These are phyloP conservation scores for Contarinia nasturtii DNA, from an alignment of 1,140 invertebrate species.

Conservation along the genomic window DNA sequence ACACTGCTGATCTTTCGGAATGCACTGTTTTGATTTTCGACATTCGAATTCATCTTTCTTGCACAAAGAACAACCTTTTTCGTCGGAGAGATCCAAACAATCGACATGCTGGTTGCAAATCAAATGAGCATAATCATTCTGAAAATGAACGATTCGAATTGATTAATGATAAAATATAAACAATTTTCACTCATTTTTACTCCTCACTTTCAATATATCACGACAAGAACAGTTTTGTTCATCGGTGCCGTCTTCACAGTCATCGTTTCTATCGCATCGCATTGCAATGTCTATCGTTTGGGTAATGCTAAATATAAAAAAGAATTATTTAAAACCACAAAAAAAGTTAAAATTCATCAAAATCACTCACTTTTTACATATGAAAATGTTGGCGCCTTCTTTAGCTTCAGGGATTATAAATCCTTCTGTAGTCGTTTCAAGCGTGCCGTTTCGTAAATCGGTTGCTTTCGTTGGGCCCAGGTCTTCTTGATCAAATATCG, in stretches of 20 bases:
- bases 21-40: conserved; percentile 28
- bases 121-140: too few species aligned
- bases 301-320: conserved; percentile 29
- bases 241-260: conserved; percentile 69
- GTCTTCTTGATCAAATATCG: too few species aligned
- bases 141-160: too few species aligned
- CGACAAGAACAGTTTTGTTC: conserved; percentile 52
- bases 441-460: too few species aligned
- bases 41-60: conserved; percentile 13
- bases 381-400: conserved; percentile 21
- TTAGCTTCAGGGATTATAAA: too few species aligned
- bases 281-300: conserved; percentile 36
- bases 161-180: too few species aligned
- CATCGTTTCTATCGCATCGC: conserved; percentile 45
- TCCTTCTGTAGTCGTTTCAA: too few species aligned
- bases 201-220: conserved; percentile 41
- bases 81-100: background rate
- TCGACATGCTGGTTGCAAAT: too few species aligned
- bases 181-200: too few species aligned
- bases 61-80: background rate
- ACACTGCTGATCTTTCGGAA: conserved; percentile 35
- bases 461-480: too few species aligned
- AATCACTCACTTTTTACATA: conserved; percentile 20
- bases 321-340: conserved; percentile 1
- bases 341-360: background rate